These are phyloP conservation scores for Malurus alboscapulatus DNA, from an alignment of 2,113 vertebrate species.

Conservation along the genomic window DNA sequence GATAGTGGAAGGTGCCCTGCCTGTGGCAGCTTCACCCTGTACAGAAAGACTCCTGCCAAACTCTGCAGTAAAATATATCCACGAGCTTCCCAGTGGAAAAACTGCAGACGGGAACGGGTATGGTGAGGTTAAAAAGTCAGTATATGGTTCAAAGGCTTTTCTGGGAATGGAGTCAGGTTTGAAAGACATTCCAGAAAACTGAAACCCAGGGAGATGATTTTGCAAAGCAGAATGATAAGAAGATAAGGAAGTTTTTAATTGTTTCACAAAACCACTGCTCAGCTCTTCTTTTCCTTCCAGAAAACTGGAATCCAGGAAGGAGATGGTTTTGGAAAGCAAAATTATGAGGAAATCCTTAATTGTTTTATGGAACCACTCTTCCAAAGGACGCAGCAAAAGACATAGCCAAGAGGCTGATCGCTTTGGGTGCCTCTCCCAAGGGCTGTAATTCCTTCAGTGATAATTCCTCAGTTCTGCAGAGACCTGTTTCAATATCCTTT, in stretches of 20 bases:
- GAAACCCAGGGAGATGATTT: not conserved
- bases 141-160: not conserved
- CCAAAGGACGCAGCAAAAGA: not conserved
- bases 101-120: not conserved
- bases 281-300: not conserved
- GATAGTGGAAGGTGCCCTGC: not conserved
- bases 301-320: not conserved
- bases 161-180: not conserved
- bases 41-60: fast-evolving
- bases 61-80: not conserved
- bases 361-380: not conserved
- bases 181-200: not conserved
- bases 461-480: not conserved
- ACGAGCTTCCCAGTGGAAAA: not conserved
- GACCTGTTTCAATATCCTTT: not conserved
- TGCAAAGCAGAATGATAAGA: not conserved
- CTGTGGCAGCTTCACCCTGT: not conserved
- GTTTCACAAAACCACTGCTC: not conserved
- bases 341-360: not conserved
- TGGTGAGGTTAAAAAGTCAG: not conserved
- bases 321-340: not conserved
- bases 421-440: not conserved
- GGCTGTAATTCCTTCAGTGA: not conserved
- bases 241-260: not conserved
- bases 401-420: not conserved